Evolutionary conservation across 2,888 invertebrate genomes (phyloP), one percentile per base, ranked within the genome.

Genomic region (Tipula vernalis): DNA sequence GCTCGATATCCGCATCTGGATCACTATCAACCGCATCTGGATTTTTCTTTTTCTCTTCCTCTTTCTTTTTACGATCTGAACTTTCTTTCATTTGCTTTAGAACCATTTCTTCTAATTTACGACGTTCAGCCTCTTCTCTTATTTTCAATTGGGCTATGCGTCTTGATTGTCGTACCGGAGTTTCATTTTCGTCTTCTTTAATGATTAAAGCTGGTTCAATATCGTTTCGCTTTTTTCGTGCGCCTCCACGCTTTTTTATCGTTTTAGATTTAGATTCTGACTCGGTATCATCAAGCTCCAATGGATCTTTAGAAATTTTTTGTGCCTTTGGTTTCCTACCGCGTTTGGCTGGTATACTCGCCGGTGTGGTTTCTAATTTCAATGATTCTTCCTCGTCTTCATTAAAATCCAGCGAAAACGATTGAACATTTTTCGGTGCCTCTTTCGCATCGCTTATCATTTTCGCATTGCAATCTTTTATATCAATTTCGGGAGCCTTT

Each of bases 111-210:
- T 97, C 96, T 86, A 94, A 90, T 88, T 95, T 94, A 12, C 96
- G 92, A 0, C 96, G 91, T 87, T 97, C 96, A 0, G 96, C 96
- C 90, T 97, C 96, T 90, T 97, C 97, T 88, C 95, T 95, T 87
- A 97, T 96, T 91, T 97, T 96, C 89, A 96, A 93, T 91, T 97
- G 97, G 0, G 97, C 98, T 89, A 98, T 96, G 87, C 98, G 93
- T 0, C 97, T 93, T 2, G 97, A 97, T 89, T 96, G 96, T 6
- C 98, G 92, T 4, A 97, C 95, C 0, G 91, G 91, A 0, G 89
- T 86, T 0, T 90, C 89, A 87, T 90, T 89, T 18, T 91, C 91
- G 0, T 88, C 89, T 3, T 91, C 91, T 36, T 91, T 90, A n/a
- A 90, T 91, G 5, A 85, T 44, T 28, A 85, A 42, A 18, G 15